Base-by-base conservation (phyloP, 2,888 invertebrate genomes). In the Stomorhina lunata region DNA sequence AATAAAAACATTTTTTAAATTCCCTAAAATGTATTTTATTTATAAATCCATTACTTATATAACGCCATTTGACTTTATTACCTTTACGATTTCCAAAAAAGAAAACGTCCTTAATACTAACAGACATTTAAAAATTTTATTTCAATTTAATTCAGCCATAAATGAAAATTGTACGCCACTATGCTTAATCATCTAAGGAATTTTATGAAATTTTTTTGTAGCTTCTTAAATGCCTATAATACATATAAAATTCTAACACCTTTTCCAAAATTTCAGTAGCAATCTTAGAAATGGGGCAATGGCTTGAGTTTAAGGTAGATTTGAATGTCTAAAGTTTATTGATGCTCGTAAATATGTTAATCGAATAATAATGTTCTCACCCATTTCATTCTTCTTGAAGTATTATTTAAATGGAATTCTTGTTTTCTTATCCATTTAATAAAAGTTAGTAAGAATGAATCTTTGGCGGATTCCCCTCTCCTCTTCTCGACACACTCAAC, bases 341-440 rank as follows among this genome's bases (percentile, higher is more conserved):
- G 79, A 75, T 65, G 82, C 82, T 75, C 79, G 69, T 82, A 82
- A 82, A 82, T 79, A 82, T 82, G 69, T 79, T 82, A 82, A 82
- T 82, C 78, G 82, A 75, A 82, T 75, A 82, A 82, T 79, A 82
- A 82, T 82, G 82, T 79, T 82, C 75, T 53, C 82, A 79, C 69
- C 79, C 79, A 75, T 71, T 78, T 75, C 61, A 71, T 53, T 78
- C 27, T 57, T 55, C 37, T 34, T 72, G 22, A 37, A 45, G 55
- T 32, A 66, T 59, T 72, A 72, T 72, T 79, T 57, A 72, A 77
- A 78, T 78, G 72, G 57, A 78, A 69, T 82, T 78, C 69, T 48
- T 72, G 29, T 72, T 72, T 71, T 79, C 65, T 34, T 71, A 78
- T 71, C 34, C 78, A 71, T 65, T 71, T 71, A 63, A 71, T 71